Conservation (phyloP, 1,140 invertebrate genomes). For the Augochlora pura region DNA sequence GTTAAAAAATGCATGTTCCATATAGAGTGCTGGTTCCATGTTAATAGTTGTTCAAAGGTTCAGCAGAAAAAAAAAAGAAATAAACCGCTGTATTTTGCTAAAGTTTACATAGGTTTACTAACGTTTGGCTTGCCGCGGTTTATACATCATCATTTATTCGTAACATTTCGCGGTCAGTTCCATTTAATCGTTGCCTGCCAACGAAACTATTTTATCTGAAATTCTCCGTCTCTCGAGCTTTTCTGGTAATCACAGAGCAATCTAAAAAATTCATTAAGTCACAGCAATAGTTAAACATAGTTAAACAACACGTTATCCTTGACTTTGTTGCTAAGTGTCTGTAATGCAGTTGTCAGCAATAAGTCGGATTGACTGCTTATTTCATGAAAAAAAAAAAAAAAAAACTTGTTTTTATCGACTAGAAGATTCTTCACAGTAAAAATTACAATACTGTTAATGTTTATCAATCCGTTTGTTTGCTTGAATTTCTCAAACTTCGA, state of each 20-base stretch:
- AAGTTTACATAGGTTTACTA: background rate
- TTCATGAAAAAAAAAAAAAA: too few relatives aligned
- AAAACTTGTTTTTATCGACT: too few relatives aligned
- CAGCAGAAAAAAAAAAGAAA: slow-evolving; percentile 9
- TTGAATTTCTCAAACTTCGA: too few relatives aligned
- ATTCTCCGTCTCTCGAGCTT: background rate
- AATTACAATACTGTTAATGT: too few relatives aligned
- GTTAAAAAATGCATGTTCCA: background rate
- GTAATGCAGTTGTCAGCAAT: too few relatives aligned
- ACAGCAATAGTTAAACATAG: too few relatives aligned
- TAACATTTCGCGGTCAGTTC: background rate
- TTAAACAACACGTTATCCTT: too few relatives aligned
- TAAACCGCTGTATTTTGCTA: background rate
- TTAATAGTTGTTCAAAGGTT: background rate
- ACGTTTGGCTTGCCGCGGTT: background rate
- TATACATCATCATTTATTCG: slow-evolving; percentile 7
- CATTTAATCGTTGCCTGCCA: slow-evolving; percentile 3
- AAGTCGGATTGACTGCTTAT: too few relatives aligned
- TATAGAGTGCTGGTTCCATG: background rate
- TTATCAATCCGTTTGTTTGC: too few relatives aligned
- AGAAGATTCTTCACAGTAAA: too few relatives aligned
- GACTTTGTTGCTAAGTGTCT: too few relatives aligned
- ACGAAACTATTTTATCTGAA: background rate
- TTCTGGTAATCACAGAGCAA: background rate
- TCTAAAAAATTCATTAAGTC: too few relatives aligned